These are phyloP conservation scores for Hydrophis major DNA, from an alignment of 2,797 vertebrate species.

Conservation along the genomic window DNA sequence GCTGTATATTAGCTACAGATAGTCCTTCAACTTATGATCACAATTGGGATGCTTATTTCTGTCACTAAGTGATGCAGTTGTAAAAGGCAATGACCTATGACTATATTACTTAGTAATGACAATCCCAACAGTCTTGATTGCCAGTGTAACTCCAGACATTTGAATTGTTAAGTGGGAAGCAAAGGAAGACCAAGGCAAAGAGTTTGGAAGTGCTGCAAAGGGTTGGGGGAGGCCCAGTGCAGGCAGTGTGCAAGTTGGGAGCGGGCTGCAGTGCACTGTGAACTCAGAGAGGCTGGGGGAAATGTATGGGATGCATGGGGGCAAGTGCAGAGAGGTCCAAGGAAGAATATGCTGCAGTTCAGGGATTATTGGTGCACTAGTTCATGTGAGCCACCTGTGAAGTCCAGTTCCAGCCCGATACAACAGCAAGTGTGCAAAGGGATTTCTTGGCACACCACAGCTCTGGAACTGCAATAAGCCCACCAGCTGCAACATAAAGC, in stretches of 20 bases:
- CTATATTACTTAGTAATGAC: background rate
- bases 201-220: background rate
- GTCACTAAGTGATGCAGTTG: background rate
- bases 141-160: background rate
- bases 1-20: background rate
- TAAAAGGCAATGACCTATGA: background rate
- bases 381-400: background rate
- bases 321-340: background rate
- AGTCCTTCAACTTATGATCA: background rate
- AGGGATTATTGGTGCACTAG: background rate
- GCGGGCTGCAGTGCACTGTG: background rate
- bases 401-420: background rate
- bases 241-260: background rate
- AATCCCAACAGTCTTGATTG: background rate
- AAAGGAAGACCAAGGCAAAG: background rate
- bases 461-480: background rate
- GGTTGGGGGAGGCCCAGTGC: background rate
- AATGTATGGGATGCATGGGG: background rate
- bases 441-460: background rate
- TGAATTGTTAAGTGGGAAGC: background rate
- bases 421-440: background rate
- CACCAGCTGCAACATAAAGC: background rate
- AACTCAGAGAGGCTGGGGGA: background rate
- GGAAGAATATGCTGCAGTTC: background rate
- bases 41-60: background rate